Base-by-base conservation (phyloP, 2,797 vertebrate species). In the Aselliscus stoliczkanus region DNA sequence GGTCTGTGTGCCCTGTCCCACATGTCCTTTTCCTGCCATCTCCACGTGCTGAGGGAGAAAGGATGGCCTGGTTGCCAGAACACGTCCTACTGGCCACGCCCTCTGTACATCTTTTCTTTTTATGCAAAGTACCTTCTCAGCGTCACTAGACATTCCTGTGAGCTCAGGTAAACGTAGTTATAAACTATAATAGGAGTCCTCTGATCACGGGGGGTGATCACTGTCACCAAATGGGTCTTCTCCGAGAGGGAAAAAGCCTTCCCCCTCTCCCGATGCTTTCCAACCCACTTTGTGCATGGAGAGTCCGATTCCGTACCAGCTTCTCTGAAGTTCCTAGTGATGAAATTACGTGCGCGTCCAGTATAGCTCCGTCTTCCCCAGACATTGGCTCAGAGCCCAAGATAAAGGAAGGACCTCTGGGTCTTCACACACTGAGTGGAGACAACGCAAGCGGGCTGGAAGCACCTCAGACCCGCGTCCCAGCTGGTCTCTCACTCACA, bases 211-310 rank as follows among this genome's bases (percentile, higher is more conserved):
- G n/a, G n/a, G n/a, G n/a, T n/a, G n/a, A n/a, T n/a, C n/a, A n/a
- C n/a, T n/a, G n/a, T 44, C 11, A 44, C 23, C 27, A 60, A 12
- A 15, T 31, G 9, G 21, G 7, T n/a, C 67, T 54, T 52, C 29
- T 15, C 67, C 4, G 23, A 37, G 42, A n/a, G 21, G 34, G 2
- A 6, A 34, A 8, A 29, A 17, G 12, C 5, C 11, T 52, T 58
- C 47, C 65, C 60, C 34, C 34, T 14, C 14, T 14, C 2, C 47
- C 47, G 4, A 50, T 11, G 9, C 60, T 27, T 44, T 8, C 76
- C 1, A 8, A 8, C 3, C 2, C 27, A 0, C 3, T 2, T 50
- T 50, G 13, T 50, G 14, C 47, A 50, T 13, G 34, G 56, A 56
- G 69, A 31, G 9, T 5, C 9, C 12, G 0, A 8, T 7, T n/a